These are phyloP conservation scores for Dysmachus trigonus DNA, from an alignment of 2,888 invertebrate genomes.

Conservation along the genomic window DNA sequence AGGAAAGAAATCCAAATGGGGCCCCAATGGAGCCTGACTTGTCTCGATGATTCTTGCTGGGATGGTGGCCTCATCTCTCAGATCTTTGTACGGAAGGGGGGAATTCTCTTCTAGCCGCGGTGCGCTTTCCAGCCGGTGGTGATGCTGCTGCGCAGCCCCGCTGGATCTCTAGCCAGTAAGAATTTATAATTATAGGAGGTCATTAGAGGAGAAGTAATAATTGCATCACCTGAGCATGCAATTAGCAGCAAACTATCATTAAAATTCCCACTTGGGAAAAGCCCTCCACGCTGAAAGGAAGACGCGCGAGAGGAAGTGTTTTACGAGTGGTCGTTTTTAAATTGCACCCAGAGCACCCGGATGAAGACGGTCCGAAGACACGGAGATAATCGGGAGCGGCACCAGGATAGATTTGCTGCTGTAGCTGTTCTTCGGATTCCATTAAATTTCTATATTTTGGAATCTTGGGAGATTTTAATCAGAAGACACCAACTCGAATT, in stretches of 20 bases:
- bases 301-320: slow-evolving; percentile 7
- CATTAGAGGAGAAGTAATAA: slow-evolving; percentile 48
- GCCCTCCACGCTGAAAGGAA: background rate
- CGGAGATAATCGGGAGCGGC: background rate
- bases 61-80: background rate
- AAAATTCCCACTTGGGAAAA: slow-evolving; percentile 40
- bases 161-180: background rate
- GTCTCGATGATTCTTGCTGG: background rate
- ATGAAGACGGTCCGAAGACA: background rate
- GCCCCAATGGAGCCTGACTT: background rate
- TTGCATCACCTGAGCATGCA: slow-evolving; percentile 47
- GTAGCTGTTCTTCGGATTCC: background rate
- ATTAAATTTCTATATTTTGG: background rate
- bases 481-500: background rate
- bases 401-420: background rate
- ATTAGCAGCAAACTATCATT: slow-evolving; percentile 46
- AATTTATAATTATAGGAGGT: slow-evolving; percentile 48
- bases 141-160: no score
- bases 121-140: background rate
- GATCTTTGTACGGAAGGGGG: no score
- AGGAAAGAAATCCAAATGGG: slow-evolving; percentile 29
- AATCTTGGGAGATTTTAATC: background rate
- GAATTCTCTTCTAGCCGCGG: background rate
- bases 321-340: slow-evolving; percentile 22
- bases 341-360: background rate